Percentiles rank a stretch among this genome's conserved stretches.
phyloP scores from a whole-genome alignment of 2,797 vertebrate species.

The Gymnocypris eckloni region DNA sequence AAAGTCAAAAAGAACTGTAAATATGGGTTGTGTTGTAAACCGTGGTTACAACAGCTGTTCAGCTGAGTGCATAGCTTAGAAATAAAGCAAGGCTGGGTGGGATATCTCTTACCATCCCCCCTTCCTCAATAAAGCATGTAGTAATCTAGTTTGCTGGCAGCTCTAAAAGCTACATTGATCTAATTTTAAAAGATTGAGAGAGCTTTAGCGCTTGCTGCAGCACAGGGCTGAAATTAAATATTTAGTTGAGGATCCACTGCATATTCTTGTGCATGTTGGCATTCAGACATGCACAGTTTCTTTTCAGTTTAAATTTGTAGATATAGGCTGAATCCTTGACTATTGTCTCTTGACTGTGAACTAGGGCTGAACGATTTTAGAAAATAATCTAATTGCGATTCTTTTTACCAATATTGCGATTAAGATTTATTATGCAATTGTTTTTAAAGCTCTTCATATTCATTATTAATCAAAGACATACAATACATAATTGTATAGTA shows the following conservation, averaged over 20 bases:
- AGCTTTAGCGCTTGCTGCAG: conserved; percentile 17
- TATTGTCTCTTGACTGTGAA: neutral
- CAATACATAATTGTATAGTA: too few relatives aligned
- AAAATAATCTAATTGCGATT: too few relatives aligned
- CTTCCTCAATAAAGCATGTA: conserved; percentile 65
- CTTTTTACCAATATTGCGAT: too few relatives aligned
- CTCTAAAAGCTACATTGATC: conserved; percentile 72
- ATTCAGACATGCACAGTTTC: neutral
- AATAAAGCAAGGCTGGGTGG: conserved; percentile 1
- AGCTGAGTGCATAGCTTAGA: neutral
- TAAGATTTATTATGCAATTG: too few relatives aligned
- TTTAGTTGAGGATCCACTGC: neutral
- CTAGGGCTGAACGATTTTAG: neutral
- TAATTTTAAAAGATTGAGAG: conserved; percentile 60
- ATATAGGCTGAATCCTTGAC: neutral
- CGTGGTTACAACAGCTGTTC: conserved; percentile 7
- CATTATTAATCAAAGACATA: too few relatives aligned
- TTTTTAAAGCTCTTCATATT: too few relatives aligned
- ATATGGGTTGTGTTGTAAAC: neutral
- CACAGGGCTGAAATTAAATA: neutral
- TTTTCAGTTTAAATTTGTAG: neutral
- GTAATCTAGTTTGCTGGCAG: conserved; percentile 74
- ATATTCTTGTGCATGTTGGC: neutral
- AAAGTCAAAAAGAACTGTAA: neutral
- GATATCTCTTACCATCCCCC: conserved; percentile 41